A percentile compares a stretch with the other conserved stretches of the same genome.
Conservation (phyloP, 2,797 vertebrate genomes). For the Enteromius treurensis region DNA sequence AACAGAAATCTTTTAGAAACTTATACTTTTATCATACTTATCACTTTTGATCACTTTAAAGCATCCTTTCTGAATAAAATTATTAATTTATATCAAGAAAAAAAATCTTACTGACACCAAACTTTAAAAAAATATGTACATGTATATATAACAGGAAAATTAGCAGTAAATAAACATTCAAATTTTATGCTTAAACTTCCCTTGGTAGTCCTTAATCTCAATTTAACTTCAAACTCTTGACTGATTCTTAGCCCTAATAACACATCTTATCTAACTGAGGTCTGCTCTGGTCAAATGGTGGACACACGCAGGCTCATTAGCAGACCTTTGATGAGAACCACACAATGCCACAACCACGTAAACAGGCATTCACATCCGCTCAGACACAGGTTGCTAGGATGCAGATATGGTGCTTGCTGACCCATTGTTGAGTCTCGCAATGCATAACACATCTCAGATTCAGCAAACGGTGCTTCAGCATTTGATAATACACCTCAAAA, state of each 20-base stretch:
- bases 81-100: not conserved
- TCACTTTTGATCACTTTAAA: not conserved
- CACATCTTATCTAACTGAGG: slow-evolving; percentile 37
- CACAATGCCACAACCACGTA: slow-evolving; percentile 56
- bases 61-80: not conserved
- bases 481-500: slow-evolving; percentile 67
- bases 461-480: slow-evolving; percentile 69
- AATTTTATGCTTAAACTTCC: not conserved
- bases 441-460: slow-evolving; percentile 71
- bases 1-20: not conserved
- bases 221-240: slow-evolving; percentile 17
- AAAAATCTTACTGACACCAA: not conserved
- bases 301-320: slow-evolving; percentile 55
- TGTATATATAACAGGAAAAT: not conserved
- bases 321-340: slow-evolving; percentile 50
- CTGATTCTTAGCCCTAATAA: slow-evolving; percentile 35
- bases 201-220: slow-evolving; percentile 5
- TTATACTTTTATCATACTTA: not conserved
- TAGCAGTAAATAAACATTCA: not conserved
- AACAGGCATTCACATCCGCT: slow-evolving; percentile 54
- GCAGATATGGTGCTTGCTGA: slow-evolving; percentile 67
- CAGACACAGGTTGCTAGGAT: slow-evolving; percentile 75
- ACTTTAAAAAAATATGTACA: not conserved
- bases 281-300: slow-evolving; percentile 47
- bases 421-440: slow-evolving; percentile 68